phyloP scores from a whole-genome alignment of 2,797 vertebrate species.

The Scyliorhinus canicula region DNA sequence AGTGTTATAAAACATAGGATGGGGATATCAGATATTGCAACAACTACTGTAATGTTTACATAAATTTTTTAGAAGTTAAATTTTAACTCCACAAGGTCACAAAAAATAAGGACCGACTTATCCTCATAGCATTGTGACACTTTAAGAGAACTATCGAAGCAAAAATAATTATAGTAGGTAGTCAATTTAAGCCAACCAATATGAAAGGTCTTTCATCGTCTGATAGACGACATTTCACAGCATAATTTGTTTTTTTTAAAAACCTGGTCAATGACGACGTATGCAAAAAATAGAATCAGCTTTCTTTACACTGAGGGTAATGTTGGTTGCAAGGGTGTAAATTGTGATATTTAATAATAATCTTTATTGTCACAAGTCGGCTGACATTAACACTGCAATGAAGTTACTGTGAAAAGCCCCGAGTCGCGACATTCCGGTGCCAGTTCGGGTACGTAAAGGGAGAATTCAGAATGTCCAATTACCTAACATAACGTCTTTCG shows the following conservation, averaged over 20 bases:
- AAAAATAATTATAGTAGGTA: constrained; percentile 2
- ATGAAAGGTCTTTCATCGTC: not conserved
- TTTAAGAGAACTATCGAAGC: not conserved
- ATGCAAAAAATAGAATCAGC: not conserved
- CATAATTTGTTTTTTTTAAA: not conserved
- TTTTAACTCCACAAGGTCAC: constrained; percentile 32
- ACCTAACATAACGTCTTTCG: too few species aligned
- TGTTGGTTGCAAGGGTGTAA: not conserved
- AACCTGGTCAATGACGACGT: not conserved
- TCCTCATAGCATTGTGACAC: not conserved
- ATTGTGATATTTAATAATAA: too few species aligned
- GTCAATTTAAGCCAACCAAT: not conserved
- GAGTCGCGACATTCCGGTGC: too few species aligned
- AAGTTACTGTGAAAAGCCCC: too few species aligned
- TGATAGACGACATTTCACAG: not conserved
- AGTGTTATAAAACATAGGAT: constrained; percentile 74
- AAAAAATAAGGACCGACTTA: not conserved
- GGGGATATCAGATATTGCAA: constrained; percentile 53
- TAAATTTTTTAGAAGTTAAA: constrained; percentile 27
- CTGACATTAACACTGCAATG: too few species aligned
- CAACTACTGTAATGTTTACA: constrained; percentile 26
- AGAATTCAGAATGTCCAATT: too few species aligned
- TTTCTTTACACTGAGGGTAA: not conserved
- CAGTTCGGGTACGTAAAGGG: too few species aligned
- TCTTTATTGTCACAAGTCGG: too few species aligned